Evolutionary conservation across 2,797 vertebrate species (phyloP).

Genomic region (Spheniscus humboldti): DNA sequence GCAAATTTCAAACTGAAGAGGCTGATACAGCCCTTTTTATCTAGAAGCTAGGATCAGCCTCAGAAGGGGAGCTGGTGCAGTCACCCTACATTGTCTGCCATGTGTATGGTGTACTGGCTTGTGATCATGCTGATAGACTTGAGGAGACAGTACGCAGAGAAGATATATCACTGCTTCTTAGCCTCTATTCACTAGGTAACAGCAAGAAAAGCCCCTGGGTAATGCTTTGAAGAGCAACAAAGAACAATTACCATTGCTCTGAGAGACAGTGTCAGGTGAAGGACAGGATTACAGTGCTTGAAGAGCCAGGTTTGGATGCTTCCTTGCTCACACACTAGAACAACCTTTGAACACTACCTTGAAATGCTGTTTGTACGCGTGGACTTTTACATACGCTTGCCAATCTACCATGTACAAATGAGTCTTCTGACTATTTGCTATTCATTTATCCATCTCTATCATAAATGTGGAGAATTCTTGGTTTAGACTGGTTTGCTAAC

Average conservation of each 20-base stretch:
- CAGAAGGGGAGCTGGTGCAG: neutral
- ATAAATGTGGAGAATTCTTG: neutral
- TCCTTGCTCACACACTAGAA: neutral
- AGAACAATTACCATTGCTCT: neutral
- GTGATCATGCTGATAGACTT: neutral
- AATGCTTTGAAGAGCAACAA: neutral
- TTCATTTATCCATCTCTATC: neutral
- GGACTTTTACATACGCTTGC: neutral
- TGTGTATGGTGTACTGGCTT: neutral
- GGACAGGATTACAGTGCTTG: neutral
- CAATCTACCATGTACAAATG: neutral
- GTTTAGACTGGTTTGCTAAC: neutral
- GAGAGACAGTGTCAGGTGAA: neutral
- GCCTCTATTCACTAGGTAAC: neutral
- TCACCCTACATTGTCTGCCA: neutral
- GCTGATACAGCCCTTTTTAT: neutral
- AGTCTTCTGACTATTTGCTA: neutral
- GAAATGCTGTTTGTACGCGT: neutral
- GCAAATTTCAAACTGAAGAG: neutral
- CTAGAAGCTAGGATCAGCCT: neutral
- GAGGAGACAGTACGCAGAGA: neutral
- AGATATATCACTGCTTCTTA: neutral
- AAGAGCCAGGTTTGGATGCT: neutral
- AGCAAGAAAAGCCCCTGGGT: neutral
- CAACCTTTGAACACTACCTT: neutral